These are phyloP conservation scores for Elgonia sp. DNA, from an alignment of 2,888 invertebrate genomes.

Conservation along the genomic window DNA sequence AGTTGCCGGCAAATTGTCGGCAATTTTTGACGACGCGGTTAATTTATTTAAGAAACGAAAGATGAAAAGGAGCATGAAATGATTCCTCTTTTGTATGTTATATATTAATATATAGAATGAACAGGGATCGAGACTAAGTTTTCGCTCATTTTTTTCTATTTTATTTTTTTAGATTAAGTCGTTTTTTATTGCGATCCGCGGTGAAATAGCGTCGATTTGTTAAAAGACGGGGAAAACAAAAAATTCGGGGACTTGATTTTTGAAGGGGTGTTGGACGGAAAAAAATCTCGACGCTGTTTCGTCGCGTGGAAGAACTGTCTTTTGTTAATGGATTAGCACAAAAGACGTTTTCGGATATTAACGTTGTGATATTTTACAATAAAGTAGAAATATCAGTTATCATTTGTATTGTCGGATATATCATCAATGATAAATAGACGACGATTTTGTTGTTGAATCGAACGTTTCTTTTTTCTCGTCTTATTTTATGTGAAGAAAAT, in stretches of 20 bases:
- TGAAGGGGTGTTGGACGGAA: background rate
- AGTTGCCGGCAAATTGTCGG: slow-evolving; percentile 46
- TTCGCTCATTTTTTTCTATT: slow-evolving; percentile 56
- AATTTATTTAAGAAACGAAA: slow-evolving; percentile 74
- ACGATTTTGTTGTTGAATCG: slow-evolving; percentile 76
- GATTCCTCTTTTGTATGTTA: slow-evolving; percentile 79
- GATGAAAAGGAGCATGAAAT: slow-evolving; percentile 73
- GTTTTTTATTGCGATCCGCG: slow-evolving; percentile 63
- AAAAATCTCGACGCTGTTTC: slow-evolving; percentile 48
- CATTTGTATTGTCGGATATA: slow-evolving; percentile 85
- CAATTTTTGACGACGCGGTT: slow-evolving; percentile 20
- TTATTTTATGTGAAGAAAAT: slow-evolving; percentile 80
- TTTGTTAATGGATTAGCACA: slow-evolving; percentile 79
- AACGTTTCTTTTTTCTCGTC: slow-evolving; percentile 75
- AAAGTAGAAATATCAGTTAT: slow-evolving; percentile 83
- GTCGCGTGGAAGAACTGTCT: slow-evolving; percentile 73
- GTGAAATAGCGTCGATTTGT: slow-evolving; percentile 54
- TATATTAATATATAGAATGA: slow-evolving; percentile 71
- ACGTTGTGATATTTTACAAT: slow-evolving; percentile 87
- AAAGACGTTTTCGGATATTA: slow-evolving; percentile 83
- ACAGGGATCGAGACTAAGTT: slow-evolving; percentile 61
- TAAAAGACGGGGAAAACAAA: background rate
- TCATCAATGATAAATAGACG: slow-evolving; percentile 74
- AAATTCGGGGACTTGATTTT: background rate
- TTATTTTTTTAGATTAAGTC: slow-evolving; percentile 50